These are phyloP conservation scores for Oreohelix idahoensis DNA, from an alignment of 1,140 invertebrate genomes.

Conservation along the genomic window DNA sequence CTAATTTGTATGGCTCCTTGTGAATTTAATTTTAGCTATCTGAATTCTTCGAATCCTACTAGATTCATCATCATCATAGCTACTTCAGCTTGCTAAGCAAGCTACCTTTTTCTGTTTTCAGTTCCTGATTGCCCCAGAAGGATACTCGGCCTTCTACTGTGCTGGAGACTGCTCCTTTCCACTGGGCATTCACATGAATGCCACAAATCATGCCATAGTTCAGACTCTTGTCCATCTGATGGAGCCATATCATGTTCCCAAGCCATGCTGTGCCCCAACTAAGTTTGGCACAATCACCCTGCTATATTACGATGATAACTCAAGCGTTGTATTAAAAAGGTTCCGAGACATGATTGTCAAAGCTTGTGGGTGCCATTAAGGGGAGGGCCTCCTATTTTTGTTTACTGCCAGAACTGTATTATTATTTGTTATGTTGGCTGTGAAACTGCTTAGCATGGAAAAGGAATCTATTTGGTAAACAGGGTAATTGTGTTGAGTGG, in stretches of 20 bases:
- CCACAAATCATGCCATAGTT: conserved; percentile 83
- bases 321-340: conserved; percentile 80
- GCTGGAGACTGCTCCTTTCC: conserved; percentile 79
- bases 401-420: neutral
- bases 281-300: conserved; percentile 78
- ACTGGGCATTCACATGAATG: conserved; percentile 75
- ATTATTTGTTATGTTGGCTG: neutral
- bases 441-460: too few relatives aligned
- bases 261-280: conserved; percentile 80
- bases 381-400: neutral
- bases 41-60: too few relatives aligned
- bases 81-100: too few relatives aligned
- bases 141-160: conserved; percentile 80
- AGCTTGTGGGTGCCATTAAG: conserved; percentile 80
- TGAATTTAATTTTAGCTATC: too few relatives aligned
- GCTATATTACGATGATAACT: conserved; percentile 80
- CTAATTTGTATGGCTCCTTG: too few relatives aligned
- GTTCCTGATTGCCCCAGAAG: conserved; percentile 77
- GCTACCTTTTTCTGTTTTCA: conserved; percentile 25
- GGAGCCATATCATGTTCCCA: conserved; percentile 77
- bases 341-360: conserved; percentile 81
- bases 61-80: too few relatives aligned
- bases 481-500: too few relatives aligned
- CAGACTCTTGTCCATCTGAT: conserved; percentile 79
- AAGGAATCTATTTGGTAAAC: too few relatives aligned